Evolutionary conservation across 2,797 vertebrate species (phyloP).

Genomic region (Arctocebus calabarensis): DNA sequence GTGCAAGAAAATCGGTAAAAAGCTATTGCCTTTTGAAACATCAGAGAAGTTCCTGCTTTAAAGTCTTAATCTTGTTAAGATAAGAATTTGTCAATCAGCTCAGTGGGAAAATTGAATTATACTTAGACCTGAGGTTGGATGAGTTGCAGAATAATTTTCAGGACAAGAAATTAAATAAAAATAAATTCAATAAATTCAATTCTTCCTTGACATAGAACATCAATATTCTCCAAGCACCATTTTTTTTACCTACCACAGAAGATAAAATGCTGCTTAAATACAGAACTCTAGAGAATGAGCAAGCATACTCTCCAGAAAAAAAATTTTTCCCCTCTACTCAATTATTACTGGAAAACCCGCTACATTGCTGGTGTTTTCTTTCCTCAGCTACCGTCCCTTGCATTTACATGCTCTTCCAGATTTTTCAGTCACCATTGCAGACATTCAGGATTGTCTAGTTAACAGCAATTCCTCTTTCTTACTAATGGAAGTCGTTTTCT

Average conservation of each 20-base stretch:
- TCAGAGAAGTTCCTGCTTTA: constrained; percentile 35
- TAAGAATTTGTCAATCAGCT: constrained; percentile 64
- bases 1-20: constrained; percentile 32
- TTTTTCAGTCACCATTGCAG: neutral
- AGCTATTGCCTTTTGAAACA: constrained; percentile 54
- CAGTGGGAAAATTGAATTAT: constrained; percentile 69
- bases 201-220: constrained; percentile 48
- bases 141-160: constrained; percentile 65
- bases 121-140: constrained; percentile 46
- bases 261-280: neutral
- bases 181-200: constrained; percentile 65
- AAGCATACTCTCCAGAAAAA: neutral
- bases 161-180: constrained; percentile 71
- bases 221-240: constrained; percentile 33
- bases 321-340: neutral
- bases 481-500: neutral
- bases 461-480: neutral
- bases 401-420: neutral
- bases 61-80: constrained; percentile 72
- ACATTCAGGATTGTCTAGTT: neutral
- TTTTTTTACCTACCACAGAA: neutral
- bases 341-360: neutral
- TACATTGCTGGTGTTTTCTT: neutral
- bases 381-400: neutral
- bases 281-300: neutral